A percentile compares a stretch with the other conserved stretches of the same genome.
These are phyloP conservation scores for Pipistrellus pygmaeus DNA, from an alignment of 2,797 vertebrate genomes.

Conservation along the genomic window DNA sequence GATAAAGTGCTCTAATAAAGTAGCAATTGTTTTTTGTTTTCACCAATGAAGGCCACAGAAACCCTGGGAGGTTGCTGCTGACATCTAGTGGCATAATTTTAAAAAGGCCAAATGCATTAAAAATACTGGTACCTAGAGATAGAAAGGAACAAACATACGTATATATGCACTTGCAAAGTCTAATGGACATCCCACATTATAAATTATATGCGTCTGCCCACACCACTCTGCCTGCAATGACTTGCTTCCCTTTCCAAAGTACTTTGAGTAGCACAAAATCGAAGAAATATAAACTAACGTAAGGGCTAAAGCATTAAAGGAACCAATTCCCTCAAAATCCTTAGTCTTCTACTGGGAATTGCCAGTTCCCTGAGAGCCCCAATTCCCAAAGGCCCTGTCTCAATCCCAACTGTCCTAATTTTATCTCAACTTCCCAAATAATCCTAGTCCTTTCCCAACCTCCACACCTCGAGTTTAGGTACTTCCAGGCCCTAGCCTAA, in stretches of 20 bases:
- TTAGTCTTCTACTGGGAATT: not conserved
- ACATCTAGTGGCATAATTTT: constrained; percentile 86
- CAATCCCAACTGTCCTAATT: not conserved
- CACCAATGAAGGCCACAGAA: constrained; percentile 60
- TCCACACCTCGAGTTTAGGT: not conserved
- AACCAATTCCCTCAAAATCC: not conserved
- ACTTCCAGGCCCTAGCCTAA: not conserved
- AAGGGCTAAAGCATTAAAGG: not conserved
- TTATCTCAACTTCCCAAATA: not conserved
- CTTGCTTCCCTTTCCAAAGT: not conserved
- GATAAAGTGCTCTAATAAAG: constrained; percentile 48
- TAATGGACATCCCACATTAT: not conserved
- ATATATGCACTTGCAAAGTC: not conserved
- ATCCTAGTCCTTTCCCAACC: not conserved
- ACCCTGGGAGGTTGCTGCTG: constrained; percentile 85
- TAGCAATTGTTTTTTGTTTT: constrained; percentile 37
- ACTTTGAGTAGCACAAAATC: not conserved
- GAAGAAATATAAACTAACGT: not conserved
- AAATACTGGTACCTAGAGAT: not conserved
- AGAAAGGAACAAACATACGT: not conserved
- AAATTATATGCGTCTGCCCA: not conserved
- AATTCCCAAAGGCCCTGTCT: not conserved
- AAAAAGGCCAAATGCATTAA: constrained; percentile 56
- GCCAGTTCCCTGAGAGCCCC: not conserved
- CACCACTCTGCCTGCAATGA: not conserved